Evolutionary conservation across 1,140 invertebrate species (phyloP).

Genomic region (Eriocheir sinensis): DNA sequence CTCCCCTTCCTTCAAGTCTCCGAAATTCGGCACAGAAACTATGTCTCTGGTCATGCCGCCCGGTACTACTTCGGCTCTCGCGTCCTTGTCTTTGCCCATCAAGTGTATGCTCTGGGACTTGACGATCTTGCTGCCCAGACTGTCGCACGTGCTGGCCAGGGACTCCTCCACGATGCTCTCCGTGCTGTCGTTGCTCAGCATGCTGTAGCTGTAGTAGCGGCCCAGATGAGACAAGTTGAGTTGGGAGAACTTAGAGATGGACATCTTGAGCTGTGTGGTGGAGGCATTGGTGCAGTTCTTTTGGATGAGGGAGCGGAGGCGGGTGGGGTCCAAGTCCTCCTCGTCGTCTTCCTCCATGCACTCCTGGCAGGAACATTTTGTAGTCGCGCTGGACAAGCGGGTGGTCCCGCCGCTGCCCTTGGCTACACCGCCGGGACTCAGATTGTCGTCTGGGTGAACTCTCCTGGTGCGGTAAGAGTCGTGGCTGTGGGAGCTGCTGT

Average conservation of each 20-base stretch:
- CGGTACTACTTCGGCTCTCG: slow-evolving; percentile 37
- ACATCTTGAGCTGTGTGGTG: slow-evolving; percentile 85
- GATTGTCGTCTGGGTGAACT: slow-evolving; percentile 61
- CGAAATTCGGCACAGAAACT: slow-evolving; percentile 89
- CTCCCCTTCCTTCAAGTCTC: slow-evolving; percentile 57
- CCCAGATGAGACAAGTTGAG: slow-evolving; percentile 87
- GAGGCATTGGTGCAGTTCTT: slow-evolving; percentile 71
- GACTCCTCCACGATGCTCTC: slow-evolving; percentile 84
- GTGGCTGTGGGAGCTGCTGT: slow-evolving; percentile 70
- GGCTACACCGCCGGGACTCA: slow-evolving; percentile 72
- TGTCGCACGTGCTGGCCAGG: slow-evolving; percentile 78
- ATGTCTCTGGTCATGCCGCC: slow-evolving; percentile 86
- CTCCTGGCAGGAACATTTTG: slow-evolving; percentile 67
- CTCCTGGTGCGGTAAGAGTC: slow-evolving; percentile 68
- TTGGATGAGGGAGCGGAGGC: slow-evolving; percentile 71
- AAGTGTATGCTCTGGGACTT: slow-evolving; percentile 86
- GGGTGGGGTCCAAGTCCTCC: slow-evolving; percentile 71
- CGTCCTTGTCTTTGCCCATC: slow-evolving; percentile 81
- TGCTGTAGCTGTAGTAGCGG: slow-evolving; percentile 87
- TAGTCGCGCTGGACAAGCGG: slow-evolving; percentile 43
- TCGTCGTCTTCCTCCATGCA: slow-evolving; percentile 73
- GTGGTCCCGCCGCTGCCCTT: slow-evolving; percentile 79
- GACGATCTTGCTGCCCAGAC: slow-evolving; percentile 82
- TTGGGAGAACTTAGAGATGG: slow-evolving; percentile 89
- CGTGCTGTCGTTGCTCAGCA: slow-evolving; percentile 88